Evolutionary conservation across 2,888 invertebrate species (phyloP), one percentile per base, ranked within the genome.

Genomic region (Catonia carolina): DNA sequence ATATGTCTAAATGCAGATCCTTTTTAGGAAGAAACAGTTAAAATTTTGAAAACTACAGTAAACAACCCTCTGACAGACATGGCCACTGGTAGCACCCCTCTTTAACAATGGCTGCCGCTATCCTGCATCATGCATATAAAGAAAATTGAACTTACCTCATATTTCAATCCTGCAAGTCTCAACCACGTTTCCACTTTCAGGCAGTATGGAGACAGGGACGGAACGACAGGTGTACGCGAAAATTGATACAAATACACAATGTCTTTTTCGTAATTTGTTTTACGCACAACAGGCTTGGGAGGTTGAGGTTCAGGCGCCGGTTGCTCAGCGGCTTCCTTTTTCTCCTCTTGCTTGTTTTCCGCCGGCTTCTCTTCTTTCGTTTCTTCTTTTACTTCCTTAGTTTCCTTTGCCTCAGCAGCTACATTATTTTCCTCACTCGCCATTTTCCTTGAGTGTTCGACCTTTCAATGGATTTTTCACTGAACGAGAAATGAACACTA

Each of bases 121-220:
- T 55, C 4, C 27, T 8, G 27, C 27, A 27, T 27, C 27, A 27
- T 27, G 27, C 27, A 27, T 27, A 27, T 27, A 27, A 52, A 22
- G 17, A 27, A 45, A 57, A 52, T 14, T 20, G 20, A 49, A 73
- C 84, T 81, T 77, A 94, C 94, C 90, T 94, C 93, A 76, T 94
- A 95, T 77, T 89, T 91, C 73, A 94, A 81, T 72, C 87, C 90
- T 70, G 87, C 85, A 69, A 95, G 82, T 72, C 95, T 83, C 66
- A 96, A 81, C 92, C 93, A 95, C 69, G 94, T 92, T 79, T 96
- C 95, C 68, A 94, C 89, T 82, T 95, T 95, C 72, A 95, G 82
- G 77, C 92, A 93, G 75, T 88, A 94, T 58, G 93, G 91, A 65
- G 93, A 94, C 68, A 91, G 79, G 61, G 93, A 92, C 60, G 94